Percentiles rank a stretch among this genome's conserved stretches.
phyloP scores from a whole-genome alignment of 2,888 invertebrate genomes.

The Marasmarcha lunaedactyla region DNA sequence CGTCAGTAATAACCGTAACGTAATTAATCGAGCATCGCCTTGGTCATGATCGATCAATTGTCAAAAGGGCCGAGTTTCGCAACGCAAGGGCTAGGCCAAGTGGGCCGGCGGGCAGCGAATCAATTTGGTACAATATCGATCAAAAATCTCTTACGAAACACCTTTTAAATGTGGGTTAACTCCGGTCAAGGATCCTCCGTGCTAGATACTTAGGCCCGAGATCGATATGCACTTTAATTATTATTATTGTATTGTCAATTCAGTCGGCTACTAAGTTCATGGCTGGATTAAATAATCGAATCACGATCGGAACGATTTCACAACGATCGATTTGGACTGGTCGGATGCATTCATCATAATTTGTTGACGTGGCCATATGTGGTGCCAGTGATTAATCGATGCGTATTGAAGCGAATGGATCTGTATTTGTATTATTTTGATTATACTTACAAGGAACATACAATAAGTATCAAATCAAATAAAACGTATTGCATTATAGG shows the following conservation, averaged over 20 bases:
- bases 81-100: slow-evolving; percentile 36
- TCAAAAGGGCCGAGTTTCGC: slow-evolving; percentile 37
- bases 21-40: slow-evolving; percentile 18
- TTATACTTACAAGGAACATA: too few relatives aligned
- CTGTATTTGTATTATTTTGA: too few relatives aligned
- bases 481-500: too few relatives aligned
- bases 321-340: slow-evolving; percentile 32
- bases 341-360: slow-evolving; percentile 37
- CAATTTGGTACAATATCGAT: slow-evolving; percentile 44
- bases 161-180: slow-evolving; percentile 32
- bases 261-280: slow-evolving; percentile 7
- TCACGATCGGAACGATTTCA: slow-evolving; percentile 31
- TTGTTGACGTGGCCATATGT: slow-evolving; percentile 33
- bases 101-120: slow-evolving; percentile 27
- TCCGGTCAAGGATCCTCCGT: slow-evolving; percentile 42
- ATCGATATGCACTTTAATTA: slow-evolving; percentile 5
- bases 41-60: slow-evolving; percentile 36
- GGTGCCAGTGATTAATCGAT: slow-evolving; percentile 31
- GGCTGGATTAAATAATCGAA: slow-evolving; percentile 19
- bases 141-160: slow-evolving; percentile 32
- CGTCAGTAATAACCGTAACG: background rate
- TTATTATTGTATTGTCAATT: background rate
- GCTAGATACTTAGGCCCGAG: slow-evolving; percentile 10
- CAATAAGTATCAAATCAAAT: too few relatives aligned
- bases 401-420: slow-evolving; percentile 15